Evolutionary conservation across 2,888 invertebrate species (phyloP), one percentile per base, ranked within the genome.

Genomic region (Harmothoe impar): DNA sequence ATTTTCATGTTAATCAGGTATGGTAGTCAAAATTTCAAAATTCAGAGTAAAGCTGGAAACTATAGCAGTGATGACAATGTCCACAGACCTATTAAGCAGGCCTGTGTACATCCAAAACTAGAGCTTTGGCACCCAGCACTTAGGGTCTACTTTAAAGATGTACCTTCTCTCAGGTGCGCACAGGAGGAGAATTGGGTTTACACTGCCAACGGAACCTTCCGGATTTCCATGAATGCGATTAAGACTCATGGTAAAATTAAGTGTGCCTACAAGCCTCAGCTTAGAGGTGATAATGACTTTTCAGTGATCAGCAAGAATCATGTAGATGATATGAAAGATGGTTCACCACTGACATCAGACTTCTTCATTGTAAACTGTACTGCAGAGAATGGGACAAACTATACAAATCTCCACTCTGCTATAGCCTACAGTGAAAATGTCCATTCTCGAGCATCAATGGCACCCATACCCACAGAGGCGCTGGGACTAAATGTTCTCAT

Each of bases 141-240:
- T 54, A 97, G 97, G 96, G 97, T 97, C 94, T 98, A 97, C 93
- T 97, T 98, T 91, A 96, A 97, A 92, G 95, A 97, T 20, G 96
- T 97, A 23, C 96, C 97, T 0, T 97, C 97, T 0, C 96, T 98
- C 0, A 95, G 96, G 23, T 98, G 98, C 94, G 96, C 96, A 20
- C 91, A 93, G 0, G 96, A 96, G 62, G 93, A 95, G 52, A 97
- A 98, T 95, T 98, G 98, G 98, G 98, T 98, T 0, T 96, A 96
- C 93, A 97, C 98, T 93, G 96, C 97, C 94, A 98, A 98, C 95
- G 97, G 97, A 95, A 95, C 94, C 33, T 97, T 97, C 91, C 95
- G 95, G 88, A 97, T 97, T 91, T 96, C 96, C 77, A 95, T 96
- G 12, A 95, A 95, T 90, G 97, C 97, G 0, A 96, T 95, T 91